Base-by-base conservation (phyloP, 1,140 invertebrate genomes). In the Tetramorium simillimum region DNA sequence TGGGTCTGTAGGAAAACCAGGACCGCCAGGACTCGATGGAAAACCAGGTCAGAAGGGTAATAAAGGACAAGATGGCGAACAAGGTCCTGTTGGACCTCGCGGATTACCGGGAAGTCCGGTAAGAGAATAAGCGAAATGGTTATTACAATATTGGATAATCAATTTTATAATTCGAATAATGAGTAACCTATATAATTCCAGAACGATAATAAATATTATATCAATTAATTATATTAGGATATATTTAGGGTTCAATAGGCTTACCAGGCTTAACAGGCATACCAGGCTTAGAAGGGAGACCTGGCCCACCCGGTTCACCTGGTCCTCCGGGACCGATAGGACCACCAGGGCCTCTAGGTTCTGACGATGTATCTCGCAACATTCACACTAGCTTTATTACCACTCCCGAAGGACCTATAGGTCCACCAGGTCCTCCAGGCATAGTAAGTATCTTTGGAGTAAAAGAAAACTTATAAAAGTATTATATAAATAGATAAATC, bases 61-160 rank as follows among this genome's bases (percentile, higher is more conserved):
- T 28, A 87, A 88, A 80, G 96, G 96, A 46, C 94, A 96, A 62
- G 90, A 92, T 60, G 94, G 95, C 40, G 95, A 95, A 76, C 91
- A 96, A 92, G 97, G 97, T n/a, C 95, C 96, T 5, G 94, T 96
- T 67, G 97, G 97, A 65, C 95, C 96, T 3, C 94, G 96, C 88
- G 97, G 97, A n/a, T 81, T 94, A 80, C 96, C 96, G 94, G 97
- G 97, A 96, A 94, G 78, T 70, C 37, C 62, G 69, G 95, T 94
- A 90, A 93, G 86, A 93, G 82, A 86, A 73, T 28, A 9, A 62
- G 0, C 24, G 9, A 65, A 85, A 63, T 5, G 10, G 3, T 21
- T 56, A 24, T 73, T 37, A n/a, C n/a, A 53, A 24, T 24, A 69
- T 69, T 69, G 2, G 1, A 12, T 9, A 1, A 12, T 46, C n/a